Base-by-base conservation (phyloP, 2,888 invertebrate genomes). In the Heliconius charithonia region DNA sequence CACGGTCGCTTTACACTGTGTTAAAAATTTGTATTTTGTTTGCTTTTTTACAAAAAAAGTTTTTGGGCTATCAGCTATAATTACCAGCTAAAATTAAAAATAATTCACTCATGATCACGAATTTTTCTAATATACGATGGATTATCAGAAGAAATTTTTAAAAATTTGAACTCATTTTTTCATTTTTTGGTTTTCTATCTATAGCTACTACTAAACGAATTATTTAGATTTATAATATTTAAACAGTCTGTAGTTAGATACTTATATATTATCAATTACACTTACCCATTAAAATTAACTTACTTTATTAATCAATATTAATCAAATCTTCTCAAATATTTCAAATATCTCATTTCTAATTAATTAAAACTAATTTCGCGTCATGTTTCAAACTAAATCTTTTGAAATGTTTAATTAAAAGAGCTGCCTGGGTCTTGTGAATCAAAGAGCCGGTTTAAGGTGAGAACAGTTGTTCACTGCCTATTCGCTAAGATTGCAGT, bases 391-490 rank as follows among this genome's bases (percentile, higher is more conserved):
- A 78, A 79, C 76, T 76, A 69, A 76, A 82, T 77, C 80, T 82
- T 82, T 80, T 76, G 80, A 81, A 82, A 84, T 81, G 80, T 83
- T 83, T 85, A 85, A 85, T 85, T 84, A 84, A 82, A 83, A 82
- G 81, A 73, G 81, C 76, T 76, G 80, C 69, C 80, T 79, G 82
- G 83, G 79, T 83, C 83, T 82, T 79, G 79, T 85, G 84, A 83
- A 81, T 83, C 83, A 85, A 85, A 84, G 84, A 81, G 79, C 75
- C 56, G 32, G 59, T 83, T 80, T 79, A 82, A 83, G 79, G 81
- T 79, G 75, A 81, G 73, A 80, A 79, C 80, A 75, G 79, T 81
- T 83, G 83, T 82, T 75, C 81, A 80, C 80, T 83, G 83, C 82
- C 83, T 81, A 82, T 85, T 84, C 81, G 83, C 83, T 84, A 84